These are phyloP conservation scores for Eledone cirrhosa DNA, from an alignment of 2,888 invertebrate species.

Conservation along the genomic window DNA sequence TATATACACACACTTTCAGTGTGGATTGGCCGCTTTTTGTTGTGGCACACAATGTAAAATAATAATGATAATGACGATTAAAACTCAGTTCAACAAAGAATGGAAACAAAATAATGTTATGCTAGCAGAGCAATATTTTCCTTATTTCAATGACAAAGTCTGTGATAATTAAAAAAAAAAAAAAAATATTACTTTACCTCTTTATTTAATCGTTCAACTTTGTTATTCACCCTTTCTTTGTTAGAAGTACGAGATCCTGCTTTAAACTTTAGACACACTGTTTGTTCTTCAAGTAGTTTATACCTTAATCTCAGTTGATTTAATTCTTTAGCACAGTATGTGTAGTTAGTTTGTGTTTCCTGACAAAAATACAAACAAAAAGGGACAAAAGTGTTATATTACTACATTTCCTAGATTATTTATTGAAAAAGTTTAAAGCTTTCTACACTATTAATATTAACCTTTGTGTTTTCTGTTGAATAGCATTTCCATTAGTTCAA, in stretches of 20 bases:
- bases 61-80: too few relatives aligned
- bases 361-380: slow-evolving; percentile 30
- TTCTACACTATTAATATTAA: too few relatives aligned
- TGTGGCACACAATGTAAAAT: too few relatives aligned
- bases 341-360: slow-evolving; percentile 59
- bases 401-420: too few relatives aligned
- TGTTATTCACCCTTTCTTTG: slow-evolving; percentile 55
- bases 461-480: too few relatives aligned
- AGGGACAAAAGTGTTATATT: background rate
- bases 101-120: background rate
- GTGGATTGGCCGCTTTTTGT: too few relatives aligned
- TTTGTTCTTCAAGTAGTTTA: slow-evolving; percentile 53
- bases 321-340: slow-evolving; percentile 59
- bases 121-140: background rate
- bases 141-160: too few relatives aligned
- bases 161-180: background rate
- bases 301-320: slow-evolving; percentile 52
- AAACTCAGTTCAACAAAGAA: too few relatives aligned
- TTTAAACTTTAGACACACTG: slow-evolving; percentile 51
- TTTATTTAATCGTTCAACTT: slow-evolving; percentile 55
- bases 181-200: slow-evolving; percentile 44
- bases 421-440: too few relatives aligned
- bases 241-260: slow-evolving; percentile 49
- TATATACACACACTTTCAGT: too few relatives aligned
- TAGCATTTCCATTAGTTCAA: too few relatives aligned